Base-by-base conservation (phyloP, 2,113 vertebrate species). In the Labeo rohita region DNA sequence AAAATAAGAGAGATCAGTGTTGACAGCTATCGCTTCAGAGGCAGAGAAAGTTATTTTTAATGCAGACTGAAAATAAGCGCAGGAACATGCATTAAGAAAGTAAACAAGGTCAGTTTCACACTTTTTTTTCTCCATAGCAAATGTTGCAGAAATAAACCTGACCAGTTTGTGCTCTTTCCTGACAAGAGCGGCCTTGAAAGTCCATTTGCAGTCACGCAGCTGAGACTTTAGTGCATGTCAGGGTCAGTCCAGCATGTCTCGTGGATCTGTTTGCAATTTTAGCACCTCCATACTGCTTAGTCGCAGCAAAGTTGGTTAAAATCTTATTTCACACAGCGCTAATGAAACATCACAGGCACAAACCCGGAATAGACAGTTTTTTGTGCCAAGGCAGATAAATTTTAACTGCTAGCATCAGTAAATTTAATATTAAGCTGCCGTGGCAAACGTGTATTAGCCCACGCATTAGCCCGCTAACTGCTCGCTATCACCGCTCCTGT, bases 321-420 rank as follows among this genome's bases (percentile, higher is more conserved):
- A 84, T 84, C 83, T 49, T 47, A 76, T 84, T 84, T 84, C 54
- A 47, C 59, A 75, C 54, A 34, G 39, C 9, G 16, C 72, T 21
- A 61, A 75, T 75, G 39, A 84, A 84, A 84, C 66, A 74, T 72
- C 68, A 61, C 28, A 45, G 50, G 6, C 0, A 5, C 4, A n/a
- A 23, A 28, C 47, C 3, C 21, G 15, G 18, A 73, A 65, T 13
- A 66, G 23, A 63, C 66, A 7, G 34, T 52, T 82, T 49, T 77
- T 77, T 63, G 43, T 65, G 84, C 47, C 52, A 28, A 85, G 43
- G 74, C 74, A 65, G 54, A 76, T 28, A 21, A 2, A 61, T 77
- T 85, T 77, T 9, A 49, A 36, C 54, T 66, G 72, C 47, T 84
- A 75, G 11, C 39, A 77, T 77, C 21, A 34, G 23, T 52, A 70